Percentiles rank a stretch among this genome's conserved stretches.
Evolutionary conservation across 2,113 vertebrate species (phyloP).

Genomic region (Callocephalon fimbriatum): DNA sequence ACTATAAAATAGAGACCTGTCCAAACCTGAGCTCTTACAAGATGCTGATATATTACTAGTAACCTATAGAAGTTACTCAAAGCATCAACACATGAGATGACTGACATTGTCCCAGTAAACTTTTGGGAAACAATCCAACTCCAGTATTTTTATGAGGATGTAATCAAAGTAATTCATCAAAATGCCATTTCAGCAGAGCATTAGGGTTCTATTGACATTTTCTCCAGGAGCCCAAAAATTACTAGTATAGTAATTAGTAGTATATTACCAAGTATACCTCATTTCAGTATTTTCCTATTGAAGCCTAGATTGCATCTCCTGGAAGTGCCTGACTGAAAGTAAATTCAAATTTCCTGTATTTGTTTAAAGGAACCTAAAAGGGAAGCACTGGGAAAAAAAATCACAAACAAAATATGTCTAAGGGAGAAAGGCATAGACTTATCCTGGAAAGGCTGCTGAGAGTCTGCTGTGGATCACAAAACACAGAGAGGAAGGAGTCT

Average conservation of each 20-base stretch:
- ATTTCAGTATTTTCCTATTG: neutral
- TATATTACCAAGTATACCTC: neutral
- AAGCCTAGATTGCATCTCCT: neutral
- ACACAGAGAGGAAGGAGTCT: neutral
- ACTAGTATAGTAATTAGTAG: neutral
- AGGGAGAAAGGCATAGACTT: neutral
- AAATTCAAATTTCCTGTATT: neutral
- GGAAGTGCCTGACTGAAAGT: neutral
- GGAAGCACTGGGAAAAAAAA: neutral
- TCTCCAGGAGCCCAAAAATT: neutral
- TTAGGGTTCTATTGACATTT: neutral
- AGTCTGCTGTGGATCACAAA: neutral
- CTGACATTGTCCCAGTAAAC: neutral
- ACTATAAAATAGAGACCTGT: neutral
- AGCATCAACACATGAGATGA: neutral
- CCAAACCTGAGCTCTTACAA: neutral
- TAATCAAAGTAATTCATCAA: neutral
- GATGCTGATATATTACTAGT: neutral
- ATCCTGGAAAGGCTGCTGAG: neutral
- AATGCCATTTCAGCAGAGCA: neutral
- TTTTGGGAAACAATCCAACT: neutral
- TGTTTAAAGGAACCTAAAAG: neutral
- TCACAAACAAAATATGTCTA: neutral
- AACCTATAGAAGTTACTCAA: neutral
- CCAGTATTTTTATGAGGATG: neutral